Base-by-base conservation (phyloP, 37 sponge, comb jelly and placozoan genomes). In the Eunapius fragilis region DNA sequence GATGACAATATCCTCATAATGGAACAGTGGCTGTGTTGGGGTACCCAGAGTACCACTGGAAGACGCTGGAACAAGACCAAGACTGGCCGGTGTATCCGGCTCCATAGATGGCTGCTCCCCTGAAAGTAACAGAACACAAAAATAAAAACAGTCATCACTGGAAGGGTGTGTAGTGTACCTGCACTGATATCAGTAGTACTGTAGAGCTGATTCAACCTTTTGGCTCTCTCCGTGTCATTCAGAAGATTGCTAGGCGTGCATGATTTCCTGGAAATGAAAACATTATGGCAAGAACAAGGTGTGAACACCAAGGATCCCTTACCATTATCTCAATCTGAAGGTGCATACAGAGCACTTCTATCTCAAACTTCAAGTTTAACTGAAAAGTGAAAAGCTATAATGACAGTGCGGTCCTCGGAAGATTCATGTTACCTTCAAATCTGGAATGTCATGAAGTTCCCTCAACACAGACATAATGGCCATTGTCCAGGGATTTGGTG, bases 401-500 rank as follows among this genome's bases (percentile, higher is more conserved):
- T 41, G 2, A 14, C 10, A 70, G 27, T n/a, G n/a, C n/a, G n/a
- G n/a, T n/a, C n/a, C n/a, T n/a, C n/a, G n/a, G n/a, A n/a, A n/a
- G n/a, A n/a, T n/a, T n/a, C 72, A 37, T 37, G 26, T 28, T 70
- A 94, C 95, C 91, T 97, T 97, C 14, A 99, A 85, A 75, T 97
- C 94, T 25, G 90, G 99, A 22, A 93, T 84, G 24, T 90, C 85
- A 84, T 99, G 99, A 14, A 99, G 87, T 75, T 99, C 98, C 50
- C 92, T 84, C 23, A 97, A 88, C 13, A 96, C 93, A 10, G 86
- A 73, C 95, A 99, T 93, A 75, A 97, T 96, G 25, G 91, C 99
- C 96, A 96, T 97, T 10, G 93, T 91, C 99, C 99, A 99, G 5
- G 99, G 96, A 70, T 95, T 97, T 68, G 99, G 99, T 3, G 99